Conservation (phyloP, 2,113 vertebrate genomes). For the Pseudorasbora parva region DNA sequence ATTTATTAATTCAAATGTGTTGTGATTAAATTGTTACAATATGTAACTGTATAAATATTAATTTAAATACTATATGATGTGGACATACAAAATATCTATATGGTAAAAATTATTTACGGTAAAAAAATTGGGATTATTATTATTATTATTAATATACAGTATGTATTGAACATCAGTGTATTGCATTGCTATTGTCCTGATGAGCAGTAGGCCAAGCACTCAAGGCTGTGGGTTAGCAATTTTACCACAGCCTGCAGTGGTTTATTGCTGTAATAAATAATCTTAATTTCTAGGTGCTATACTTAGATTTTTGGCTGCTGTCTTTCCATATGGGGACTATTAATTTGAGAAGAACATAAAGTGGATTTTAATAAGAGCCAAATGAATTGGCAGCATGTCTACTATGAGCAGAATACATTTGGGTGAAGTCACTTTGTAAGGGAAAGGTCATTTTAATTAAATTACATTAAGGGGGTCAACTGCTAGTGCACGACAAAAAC, state of each 20-base stretch:
- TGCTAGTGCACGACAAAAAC: conserved; percentile 59
- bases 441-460: conserved; percentile 76
- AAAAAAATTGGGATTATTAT: too few relatives aligned
- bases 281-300: neutral
- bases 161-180: too few relatives aligned
- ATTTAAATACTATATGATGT: too few relatives aligned
- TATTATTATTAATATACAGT: too few relatives aligned
- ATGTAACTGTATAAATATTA: neutral
- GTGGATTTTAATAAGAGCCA: conserved; percentile 54
- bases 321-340: conserved; percentile 46
- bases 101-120: too few relatives aligned
- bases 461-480: conserved; percentile 69
- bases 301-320: conserved; percentile 18
- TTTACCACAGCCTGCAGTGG: neutral
- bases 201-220: neutral
- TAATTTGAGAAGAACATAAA: conserved; percentile 53
- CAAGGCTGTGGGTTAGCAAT: neutral
- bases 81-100: too few relatives aligned
- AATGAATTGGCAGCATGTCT: conserved; percentile 57
- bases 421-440: conserved; percentile 50
- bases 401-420: conserved; percentile 47
- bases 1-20: neutral
- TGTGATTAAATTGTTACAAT: neutral
- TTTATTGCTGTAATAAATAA: neutral
- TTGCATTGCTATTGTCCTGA: neutral